A percentile compares a stretch with the other conserved stretches of the same genome.
Conservation (phyloP, 2,888 invertebrate genomes). For the Cerastis rubricosa region DNA sequence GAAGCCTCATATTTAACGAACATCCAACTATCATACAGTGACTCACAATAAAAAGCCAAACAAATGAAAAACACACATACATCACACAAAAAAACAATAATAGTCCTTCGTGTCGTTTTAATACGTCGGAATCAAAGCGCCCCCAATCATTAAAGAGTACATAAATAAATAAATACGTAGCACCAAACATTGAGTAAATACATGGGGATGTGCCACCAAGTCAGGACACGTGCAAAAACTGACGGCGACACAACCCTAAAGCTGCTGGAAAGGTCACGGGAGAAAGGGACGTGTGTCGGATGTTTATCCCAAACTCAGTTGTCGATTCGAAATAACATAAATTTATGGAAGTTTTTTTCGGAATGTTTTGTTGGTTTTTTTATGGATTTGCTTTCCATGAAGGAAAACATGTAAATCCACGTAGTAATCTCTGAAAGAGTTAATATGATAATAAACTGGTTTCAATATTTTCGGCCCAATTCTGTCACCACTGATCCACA, state of each 20-base stretch:
- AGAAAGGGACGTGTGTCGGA: constrained; percentile 18
- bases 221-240: constrained; percentile 65
- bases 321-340: constrained; percentile 26
- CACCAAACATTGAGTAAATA: constrained; percentile 80
- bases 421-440: background rate
- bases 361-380: background rate
- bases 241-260: constrained; percentile 34
- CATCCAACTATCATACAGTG: constrained; percentile 20
- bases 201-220: constrained; percentile 77
- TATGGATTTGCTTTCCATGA: background rate
- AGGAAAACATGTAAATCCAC: background rate
- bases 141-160: constrained; percentile 86
- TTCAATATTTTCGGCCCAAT: constrained; percentile 12
- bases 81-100: constrained; percentile 74
- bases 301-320: constrained; percentile 33
- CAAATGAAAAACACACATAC: constrained; percentile 63
- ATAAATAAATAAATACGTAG: constrained; percentile 85
- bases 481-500: background rate
- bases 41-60: constrained; percentile 52
- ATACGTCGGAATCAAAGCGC: constrained; percentile 84
- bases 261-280: constrained; percentile 52
- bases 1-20: constrained; percentile 20
- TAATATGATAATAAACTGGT: background rate
- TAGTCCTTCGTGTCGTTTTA: constrained; percentile 78
- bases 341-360: background rate